Evolutionary conservation across 2,888 invertebrate genomes (phyloP).

Genomic region (Epirrhoe alternata): DNA sequence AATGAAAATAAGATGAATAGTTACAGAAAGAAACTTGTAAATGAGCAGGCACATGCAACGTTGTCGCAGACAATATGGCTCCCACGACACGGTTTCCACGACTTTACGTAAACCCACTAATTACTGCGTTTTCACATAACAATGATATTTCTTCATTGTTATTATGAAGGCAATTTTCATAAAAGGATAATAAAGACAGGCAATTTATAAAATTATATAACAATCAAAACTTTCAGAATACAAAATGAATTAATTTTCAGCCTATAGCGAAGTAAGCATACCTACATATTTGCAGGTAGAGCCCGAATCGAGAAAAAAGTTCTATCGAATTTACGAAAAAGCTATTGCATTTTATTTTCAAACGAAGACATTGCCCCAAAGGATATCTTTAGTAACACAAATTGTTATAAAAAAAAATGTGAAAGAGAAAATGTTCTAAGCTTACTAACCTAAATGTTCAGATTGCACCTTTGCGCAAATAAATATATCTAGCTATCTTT

Average conservation of each 20-base stretch:
- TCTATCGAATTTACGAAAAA: no score
- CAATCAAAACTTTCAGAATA: neutral
- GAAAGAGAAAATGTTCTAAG: no score
- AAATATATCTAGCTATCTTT: conserved; percentile 1
- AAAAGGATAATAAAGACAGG: conserved; percentile 33
- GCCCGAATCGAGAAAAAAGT: no score
- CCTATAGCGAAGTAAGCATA: neutral
- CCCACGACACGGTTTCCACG: conserved; percentile 82
- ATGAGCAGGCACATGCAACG: conserved; percentile 39
- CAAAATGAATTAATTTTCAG: neutral
- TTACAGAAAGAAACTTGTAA: conserved; percentile 15
- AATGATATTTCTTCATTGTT: conserved; percentile 65
- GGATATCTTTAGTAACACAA: no score
- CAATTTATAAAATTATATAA: conserved; percentile 4
- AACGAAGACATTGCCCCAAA: no score
- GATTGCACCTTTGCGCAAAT: neutral
- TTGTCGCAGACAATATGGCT: conserved; percentile 66
- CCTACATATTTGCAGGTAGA: no score
- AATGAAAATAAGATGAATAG: conserved; percentile 3
- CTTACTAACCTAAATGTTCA: neutral
- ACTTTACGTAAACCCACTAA: conserved; percentile 78
- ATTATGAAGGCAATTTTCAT: conserved; percentile 42
- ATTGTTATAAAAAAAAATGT: no score
- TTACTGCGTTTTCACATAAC: conserved; percentile 70
- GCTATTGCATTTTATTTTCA: no score